Conservation (phyloP, 2,113 vertebrate species). For the Bubo scandiacus region DNA sequence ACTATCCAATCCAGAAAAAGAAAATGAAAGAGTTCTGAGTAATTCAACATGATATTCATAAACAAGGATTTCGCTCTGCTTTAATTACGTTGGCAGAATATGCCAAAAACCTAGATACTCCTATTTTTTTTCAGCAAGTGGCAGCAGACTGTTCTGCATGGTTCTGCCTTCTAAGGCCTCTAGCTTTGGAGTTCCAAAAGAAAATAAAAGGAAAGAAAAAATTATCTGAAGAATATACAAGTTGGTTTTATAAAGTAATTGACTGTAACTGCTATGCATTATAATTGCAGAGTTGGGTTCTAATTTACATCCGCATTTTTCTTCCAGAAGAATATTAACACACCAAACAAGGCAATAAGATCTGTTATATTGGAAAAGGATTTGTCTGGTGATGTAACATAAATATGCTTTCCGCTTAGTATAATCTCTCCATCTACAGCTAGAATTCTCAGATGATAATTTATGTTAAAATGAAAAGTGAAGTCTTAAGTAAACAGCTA, state of each 20-base stretch:
- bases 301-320: background rate
- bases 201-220: background rate
- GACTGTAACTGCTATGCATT: background rate
- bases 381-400: background rate
- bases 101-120: background rate
- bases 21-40: background rate
- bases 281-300: background rate
- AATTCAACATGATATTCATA: background rate
- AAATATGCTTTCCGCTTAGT: background rate
- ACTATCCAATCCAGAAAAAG: background rate
- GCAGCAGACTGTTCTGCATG: background rate
- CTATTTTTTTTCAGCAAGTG: background rate
- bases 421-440: background rate
- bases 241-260: background rate
- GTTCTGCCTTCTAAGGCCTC: background rate
- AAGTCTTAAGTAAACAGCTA: background rate
- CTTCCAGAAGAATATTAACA: background rate
- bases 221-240: background rate
- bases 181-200: background rate
- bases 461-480: background rate
- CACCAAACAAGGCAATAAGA: background rate
- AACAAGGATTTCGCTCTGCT: background rate
- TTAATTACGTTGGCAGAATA: background rate
- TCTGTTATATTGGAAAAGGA: background rate
- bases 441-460: background rate